Conservation (phyloP, 2,888 invertebrate species). For the Eilema depressum region DNA sequence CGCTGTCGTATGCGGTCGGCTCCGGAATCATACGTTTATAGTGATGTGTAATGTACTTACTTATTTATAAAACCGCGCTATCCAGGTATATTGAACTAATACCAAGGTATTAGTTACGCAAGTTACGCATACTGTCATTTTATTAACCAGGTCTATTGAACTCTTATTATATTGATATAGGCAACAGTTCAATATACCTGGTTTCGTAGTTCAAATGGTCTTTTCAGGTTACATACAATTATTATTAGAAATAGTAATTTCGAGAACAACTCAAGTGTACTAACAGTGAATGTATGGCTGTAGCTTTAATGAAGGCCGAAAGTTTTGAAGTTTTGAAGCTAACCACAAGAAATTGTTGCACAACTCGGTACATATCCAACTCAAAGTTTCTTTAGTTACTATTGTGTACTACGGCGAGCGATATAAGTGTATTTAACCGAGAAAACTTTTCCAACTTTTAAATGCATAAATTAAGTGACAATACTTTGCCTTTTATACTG, state of each 20-base stretch:
- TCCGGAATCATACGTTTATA: too few relatives aligned
- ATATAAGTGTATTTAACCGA: conserved; percentile 30
- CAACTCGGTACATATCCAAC: conserved; percentile 52
- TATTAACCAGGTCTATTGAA: too few relatives aligned
- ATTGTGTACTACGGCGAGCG: conserved; percentile 22
- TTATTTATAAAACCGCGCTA: too few relatives aligned
- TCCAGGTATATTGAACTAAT: too few relatives aligned
- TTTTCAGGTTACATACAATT: not conserved
- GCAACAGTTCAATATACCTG: too few relatives aligned
- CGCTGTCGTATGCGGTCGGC: too few relatives aligned
- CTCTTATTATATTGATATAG: too few relatives aligned
- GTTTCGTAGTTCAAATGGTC: not conserved
- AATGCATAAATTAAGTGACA: not conserved
- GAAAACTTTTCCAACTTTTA: not conserved
- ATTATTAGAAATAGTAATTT: conserved; percentile 19
- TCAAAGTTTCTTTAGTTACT: conserved; percentile 47
- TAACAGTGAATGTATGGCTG: conserved; percentile 27
- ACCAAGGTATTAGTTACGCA: too few relatives aligned
- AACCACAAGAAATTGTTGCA: conserved; percentile 54
- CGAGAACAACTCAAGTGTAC: conserved; percentile 37
- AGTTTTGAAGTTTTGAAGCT: conserved; percentile 47
- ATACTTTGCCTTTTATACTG: not conserved
- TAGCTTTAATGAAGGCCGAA: conserved; percentile 56
- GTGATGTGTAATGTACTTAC: too few relatives aligned
- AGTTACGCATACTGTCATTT: too few relatives aligned